Percentiles rank a stretch among this genome's conserved stretches.
Conservation (phyloP, 1,140 invertebrate genomes). For the Riptortus pedestris region DNA sequence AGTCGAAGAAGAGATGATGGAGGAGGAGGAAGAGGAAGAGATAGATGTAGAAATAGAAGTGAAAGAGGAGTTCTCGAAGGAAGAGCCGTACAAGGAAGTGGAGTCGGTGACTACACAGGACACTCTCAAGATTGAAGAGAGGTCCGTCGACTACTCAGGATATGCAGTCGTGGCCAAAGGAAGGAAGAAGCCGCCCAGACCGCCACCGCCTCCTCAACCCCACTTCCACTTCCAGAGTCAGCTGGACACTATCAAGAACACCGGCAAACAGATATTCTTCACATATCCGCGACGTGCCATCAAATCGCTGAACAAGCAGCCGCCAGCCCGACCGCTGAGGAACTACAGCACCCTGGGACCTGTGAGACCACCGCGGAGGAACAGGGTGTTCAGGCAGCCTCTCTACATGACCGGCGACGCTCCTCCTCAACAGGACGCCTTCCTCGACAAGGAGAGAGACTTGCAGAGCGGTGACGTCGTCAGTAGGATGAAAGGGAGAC, state of each 20-base stretch:
- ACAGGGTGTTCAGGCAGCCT: constrained; percentile 38
- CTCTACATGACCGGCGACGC: constrained; percentile 31
- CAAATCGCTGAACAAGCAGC: constrained; percentile 27
- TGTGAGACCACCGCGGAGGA: constrained; percentile 44
- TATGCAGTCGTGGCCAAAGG: constrained; percentile 20
- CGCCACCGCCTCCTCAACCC: constrained; percentile 41
- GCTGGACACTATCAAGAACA: constrained; percentile 9
- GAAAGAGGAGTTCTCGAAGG: constrained; percentile 33
- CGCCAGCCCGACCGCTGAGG: constrained; percentile 44
- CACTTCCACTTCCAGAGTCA: constrained; percentile 17
- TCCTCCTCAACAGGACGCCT: constrained; percentile 24
- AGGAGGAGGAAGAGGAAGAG: constrained; percentile 32
- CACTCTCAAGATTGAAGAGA: not conserved
- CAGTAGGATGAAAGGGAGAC: constrained; percentile 67
- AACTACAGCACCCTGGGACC: constrained; percentile 56
- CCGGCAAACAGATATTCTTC: constrained; percentile 37
- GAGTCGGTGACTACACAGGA: not conserved
- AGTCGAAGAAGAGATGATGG: constrained; percentile 40
- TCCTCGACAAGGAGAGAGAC: constrained; percentile 37
- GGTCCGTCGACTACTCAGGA: not conserved
- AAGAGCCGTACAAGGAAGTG: constrained; percentile 10
- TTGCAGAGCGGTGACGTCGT: constrained; percentile 57
- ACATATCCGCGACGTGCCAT: constrained; percentile 39
- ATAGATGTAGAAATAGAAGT: constrained; percentile 7
- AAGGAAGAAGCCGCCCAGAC: constrained; percentile 23